Evolutionary conservation across 2,113 vertebrate genomes (phyloP).

Genomic region (Catharus bicknelli): DNA sequence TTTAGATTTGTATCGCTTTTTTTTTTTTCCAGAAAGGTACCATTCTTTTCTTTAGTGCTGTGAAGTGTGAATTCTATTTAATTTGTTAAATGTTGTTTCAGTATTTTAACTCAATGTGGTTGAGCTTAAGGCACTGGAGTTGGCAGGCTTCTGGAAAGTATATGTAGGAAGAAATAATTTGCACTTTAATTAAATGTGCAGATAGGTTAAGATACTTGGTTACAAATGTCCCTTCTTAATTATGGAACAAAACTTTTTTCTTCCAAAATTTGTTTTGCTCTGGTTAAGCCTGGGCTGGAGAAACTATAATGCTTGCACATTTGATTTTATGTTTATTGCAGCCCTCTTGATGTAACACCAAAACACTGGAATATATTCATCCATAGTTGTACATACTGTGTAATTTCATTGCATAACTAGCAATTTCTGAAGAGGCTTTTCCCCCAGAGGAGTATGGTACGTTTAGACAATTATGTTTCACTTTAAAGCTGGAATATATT

Average conservation of each 20-base stretch:
- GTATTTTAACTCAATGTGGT: slow-evolving; percentile 64
- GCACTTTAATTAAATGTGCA: slow-evolving; percentile 76
- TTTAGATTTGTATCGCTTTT: slow-evolving; percentile 71
- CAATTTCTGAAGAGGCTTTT: slow-evolving; percentile 5
- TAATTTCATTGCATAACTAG: slow-evolving; percentile 38
- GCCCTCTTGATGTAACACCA: slow-evolving; percentile 14
- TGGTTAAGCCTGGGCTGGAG: slow-evolving; percentile 50
- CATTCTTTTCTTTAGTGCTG: slow-evolving; percentile 72
- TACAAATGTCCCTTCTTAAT: slow-evolving; percentile 52
- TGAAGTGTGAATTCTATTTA: slow-evolving; percentile 73
- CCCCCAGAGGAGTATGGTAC: slow-evolving; percentile 7
- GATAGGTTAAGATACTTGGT: slow-evolving; percentile 57
- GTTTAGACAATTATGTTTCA: slow-evolving; percentile 11
- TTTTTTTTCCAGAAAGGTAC: slow-evolving; percentile 71
- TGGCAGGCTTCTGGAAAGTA: slow-evolving; percentile 61
- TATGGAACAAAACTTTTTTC: slow-evolving; percentile 54
- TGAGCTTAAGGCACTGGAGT: slow-evolving; percentile 67
- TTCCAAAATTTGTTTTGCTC: slow-evolving; percentile 42
- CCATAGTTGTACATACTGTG: neutral
- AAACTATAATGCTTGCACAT: slow-evolving; percentile 47
- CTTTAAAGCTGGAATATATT: slow-evolving; percentile 25
- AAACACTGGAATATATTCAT: slow-evolving; percentile 4
- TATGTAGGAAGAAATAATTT: slow-evolving; percentile 69
- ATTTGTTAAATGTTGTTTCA: slow-evolving; percentile 67
- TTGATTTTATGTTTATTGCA: slow-evolving; percentile 38